Conservation (phyloP, 2,113 vertebrate genomes). For the Hystrix cristata region DNA sequence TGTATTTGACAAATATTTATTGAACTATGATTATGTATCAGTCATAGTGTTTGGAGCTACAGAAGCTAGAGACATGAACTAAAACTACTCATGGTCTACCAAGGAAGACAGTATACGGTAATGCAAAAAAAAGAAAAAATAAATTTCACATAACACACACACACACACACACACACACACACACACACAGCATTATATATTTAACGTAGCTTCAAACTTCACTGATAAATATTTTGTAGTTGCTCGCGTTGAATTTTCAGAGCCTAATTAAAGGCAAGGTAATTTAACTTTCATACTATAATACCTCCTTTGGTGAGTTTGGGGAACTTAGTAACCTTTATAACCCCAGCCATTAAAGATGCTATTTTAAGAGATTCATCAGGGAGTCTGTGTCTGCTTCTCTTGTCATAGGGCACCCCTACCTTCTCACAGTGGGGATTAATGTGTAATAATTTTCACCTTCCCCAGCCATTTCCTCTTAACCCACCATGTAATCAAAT, state of each 20-base stretch:
- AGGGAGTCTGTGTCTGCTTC: not conserved
- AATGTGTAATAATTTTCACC: not conserved
- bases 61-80: not conserved
- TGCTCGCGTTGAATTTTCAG: not conserved
- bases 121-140: not conserved
- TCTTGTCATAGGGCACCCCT: not conserved
- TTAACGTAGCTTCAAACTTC: not conserved
- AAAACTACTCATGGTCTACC: not conserved
- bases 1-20: not conserved
- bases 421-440: not conserved
- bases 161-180: not conserved
- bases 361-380: slow-evolving; percentile 11
- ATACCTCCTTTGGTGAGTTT: not conserved
- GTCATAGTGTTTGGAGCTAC: not conserved
- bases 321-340: not conserved
- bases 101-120: not conserved
- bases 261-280: slow-evolving; percentile 25
- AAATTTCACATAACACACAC: not conserved
- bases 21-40: not conserved
- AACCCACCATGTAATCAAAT: slow-evolving; percentile 44
- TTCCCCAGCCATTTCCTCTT: not conserved
- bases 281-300: not conserved
- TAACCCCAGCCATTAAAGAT: not conserved
- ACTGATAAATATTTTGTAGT: slow-evolving; percentile 17
- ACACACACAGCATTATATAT: not conserved